Evolutionary conservation across 2,888 invertebrate species (phyloP).

Genomic region (Busseola fusca): DNA sequence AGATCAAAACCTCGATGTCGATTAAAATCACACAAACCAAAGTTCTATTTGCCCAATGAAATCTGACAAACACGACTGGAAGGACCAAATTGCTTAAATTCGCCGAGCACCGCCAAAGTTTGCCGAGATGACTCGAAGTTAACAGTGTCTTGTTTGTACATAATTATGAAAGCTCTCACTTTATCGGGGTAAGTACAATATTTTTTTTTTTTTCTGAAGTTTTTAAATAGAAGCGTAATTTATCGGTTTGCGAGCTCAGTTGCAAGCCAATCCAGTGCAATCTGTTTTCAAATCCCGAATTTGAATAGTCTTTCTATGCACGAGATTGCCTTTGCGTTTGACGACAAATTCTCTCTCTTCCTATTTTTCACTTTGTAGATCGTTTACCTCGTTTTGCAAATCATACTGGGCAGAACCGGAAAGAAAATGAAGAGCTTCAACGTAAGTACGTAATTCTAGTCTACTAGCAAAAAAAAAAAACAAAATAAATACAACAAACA

Average conservation of each 20-base stretch:
- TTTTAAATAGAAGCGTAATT: background rate
- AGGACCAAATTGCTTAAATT: constrained; percentile 57
- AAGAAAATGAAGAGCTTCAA: too few relatives aligned
- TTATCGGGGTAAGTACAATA: constrained; percentile 28
- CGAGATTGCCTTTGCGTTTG: too few relatives aligned
- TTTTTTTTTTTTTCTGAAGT: constrained; percentile 22
- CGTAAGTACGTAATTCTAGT: background rate
- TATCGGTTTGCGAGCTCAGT: background rate
- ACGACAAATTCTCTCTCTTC: too few relatives aligned
- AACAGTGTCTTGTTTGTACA: constrained; percentile 39
- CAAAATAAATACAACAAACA: too few relatives aligned
- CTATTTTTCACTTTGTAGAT: background rate
- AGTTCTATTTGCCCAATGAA: constrained; percentile 51
- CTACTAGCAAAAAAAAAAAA: background rate
- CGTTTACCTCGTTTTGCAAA: background rate
- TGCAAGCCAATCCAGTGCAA: background rate
- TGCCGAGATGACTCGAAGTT: constrained; percentile 48
- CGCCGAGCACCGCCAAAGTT: constrained; percentile 44
- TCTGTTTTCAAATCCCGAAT: background rate
- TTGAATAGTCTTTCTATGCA: background rate
- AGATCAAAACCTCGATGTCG: constrained; percentile 36
- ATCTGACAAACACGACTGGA: constrained; percentile 50
- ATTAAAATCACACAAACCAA: constrained; percentile 52
- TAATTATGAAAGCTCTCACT: constrained; percentile 45
- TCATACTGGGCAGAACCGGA: background rate